phyloP scores from a whole-genome alignment of 2,888 invertebrate species.

The Sminthurides aquaticus region DNA sequence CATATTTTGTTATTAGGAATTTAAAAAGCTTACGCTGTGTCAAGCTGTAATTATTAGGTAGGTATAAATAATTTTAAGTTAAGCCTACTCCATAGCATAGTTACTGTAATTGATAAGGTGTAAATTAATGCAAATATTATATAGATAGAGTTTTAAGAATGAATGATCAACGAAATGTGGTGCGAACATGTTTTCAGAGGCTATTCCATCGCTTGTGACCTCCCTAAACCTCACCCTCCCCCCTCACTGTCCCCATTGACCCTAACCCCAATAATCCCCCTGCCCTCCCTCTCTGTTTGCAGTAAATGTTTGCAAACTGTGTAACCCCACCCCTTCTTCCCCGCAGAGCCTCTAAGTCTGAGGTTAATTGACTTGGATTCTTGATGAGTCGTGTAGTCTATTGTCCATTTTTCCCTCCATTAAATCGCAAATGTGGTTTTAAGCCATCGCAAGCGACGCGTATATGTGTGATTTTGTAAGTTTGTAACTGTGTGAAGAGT shows the following conservation, averaged over 20 bases:
- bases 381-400: no score
- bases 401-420: no score
- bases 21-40: background rate
- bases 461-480: background rate
- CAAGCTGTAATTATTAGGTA: background rate
- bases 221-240: background rate
- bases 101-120: background rate
- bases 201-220: background rate
- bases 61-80: background rate
- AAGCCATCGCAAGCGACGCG: background rate
- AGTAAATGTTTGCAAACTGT: background rate
- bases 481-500: background rate
- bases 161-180: background rate
- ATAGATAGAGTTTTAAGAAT: background rate
- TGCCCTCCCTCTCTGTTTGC: background rate
- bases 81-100: background rate
- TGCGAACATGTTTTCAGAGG: constrained; percentile 5
- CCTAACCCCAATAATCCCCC: background rate
- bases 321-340: no score
- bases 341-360: no score
- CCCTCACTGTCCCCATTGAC: background rate
- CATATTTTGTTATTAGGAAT: constrained; percentile 4
- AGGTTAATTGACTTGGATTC: no score
- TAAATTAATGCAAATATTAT: background rate
- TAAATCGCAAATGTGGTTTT: no score